These are phyloP conservation scores for Cottus gobio DNA, from an alignment of 2,113 vertebrate genomes.

Conservation along the genomic window DNA sequence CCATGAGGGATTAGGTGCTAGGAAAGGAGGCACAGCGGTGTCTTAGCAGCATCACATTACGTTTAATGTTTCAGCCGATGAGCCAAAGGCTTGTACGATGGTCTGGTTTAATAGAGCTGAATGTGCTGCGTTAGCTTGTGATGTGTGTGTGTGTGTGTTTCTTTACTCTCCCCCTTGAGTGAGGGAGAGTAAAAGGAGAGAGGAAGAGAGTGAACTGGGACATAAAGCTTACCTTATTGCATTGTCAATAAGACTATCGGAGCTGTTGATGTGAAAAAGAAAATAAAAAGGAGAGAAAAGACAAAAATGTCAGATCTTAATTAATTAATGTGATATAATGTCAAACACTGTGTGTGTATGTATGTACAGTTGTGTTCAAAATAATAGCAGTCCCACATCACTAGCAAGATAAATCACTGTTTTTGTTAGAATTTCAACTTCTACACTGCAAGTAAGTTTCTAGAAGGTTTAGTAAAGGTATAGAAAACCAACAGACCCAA, in stretches of 20 bases:
- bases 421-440: too few species aligned
- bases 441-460: too few species aligned
- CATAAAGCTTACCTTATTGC: slow-evolving; percentile 73
- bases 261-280: slow-evolving; percentile 55
- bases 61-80: slow-evolving; percentile 25
- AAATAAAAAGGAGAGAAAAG: neutral
- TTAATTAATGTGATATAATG: too few species aligned
- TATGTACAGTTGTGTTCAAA: too few species aligned
- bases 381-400: too few species aligned
- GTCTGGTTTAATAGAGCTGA: slow-evolving; percentile 25
- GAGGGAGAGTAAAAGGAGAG: slow-evolving; percentile 24
- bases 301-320: slow-evolving; percentile 5
- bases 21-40: neutral
- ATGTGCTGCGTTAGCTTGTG: slow-evolving; percentile 16
- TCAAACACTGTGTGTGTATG: too few species aligned
- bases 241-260: slow-evolving; percentile 66
- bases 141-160: slow-evolving; percentile 12
- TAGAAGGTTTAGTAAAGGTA: too few species aligned
- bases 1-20: slow-evolving; percentile 20
- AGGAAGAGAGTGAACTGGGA: slow-evolving; percentile 3
- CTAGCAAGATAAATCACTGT: too few species aligned
- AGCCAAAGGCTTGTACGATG: slow-evolving; percentile 5
- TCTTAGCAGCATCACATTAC: slow-evolving; percentile 21
- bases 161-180: neutral
- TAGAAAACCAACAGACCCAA: too few species aligned